Base-by-base conservation (phyloP, 2,888 invertebrate genomes). In the Hipparchia sbordonii region DNA sequence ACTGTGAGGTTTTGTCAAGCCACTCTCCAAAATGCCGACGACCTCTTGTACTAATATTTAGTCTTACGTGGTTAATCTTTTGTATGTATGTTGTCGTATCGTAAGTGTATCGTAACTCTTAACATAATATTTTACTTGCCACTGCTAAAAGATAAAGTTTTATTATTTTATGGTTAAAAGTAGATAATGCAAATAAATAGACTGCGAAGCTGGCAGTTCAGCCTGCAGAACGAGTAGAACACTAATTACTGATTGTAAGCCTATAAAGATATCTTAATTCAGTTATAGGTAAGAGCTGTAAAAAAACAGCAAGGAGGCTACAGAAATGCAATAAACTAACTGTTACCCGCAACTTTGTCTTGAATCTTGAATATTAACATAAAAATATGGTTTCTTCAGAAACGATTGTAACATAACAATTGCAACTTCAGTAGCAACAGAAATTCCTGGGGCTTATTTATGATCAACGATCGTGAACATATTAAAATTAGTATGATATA, bases 241-340 rank as follows among this genome's bases (percentile, higher is more conserved):
- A 51, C 56, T 70, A 73, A 73, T 73, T 73, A 66, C 70, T 67
- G 62, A 68, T 73, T 61, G 66, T 61, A 10, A 6, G 54, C 33
- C 61, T 67, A 70, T 70, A 67, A 62, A 73, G 67, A 54, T 73
- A 73, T 67, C 67, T 73, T 67, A 70, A 72, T 72, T 65, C 65
- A 65, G 51, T 65, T 52, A 65, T 52, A 65, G 51, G 48, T 63
- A 63, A 63, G 63, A 63, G 65, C 65, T 52, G 12, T 65, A 65
- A 65, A 65, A 65, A 65, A 65, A 51, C 8, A 63, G 5, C 6
- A 48, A 33, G 33, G 46, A 46, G 8, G 13, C 48, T 9, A 13
- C 65, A 52, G 7, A 23, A 52, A 51, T 51, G 9, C 33, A 63
- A 23, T 33, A 23, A 23, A 65, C 65, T 52, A 12, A 13, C 62